Evolutionary conservation across 2,113 vertebrate species (phyloP).

Genomic region (Tachuris rubrigastra): DNA sequence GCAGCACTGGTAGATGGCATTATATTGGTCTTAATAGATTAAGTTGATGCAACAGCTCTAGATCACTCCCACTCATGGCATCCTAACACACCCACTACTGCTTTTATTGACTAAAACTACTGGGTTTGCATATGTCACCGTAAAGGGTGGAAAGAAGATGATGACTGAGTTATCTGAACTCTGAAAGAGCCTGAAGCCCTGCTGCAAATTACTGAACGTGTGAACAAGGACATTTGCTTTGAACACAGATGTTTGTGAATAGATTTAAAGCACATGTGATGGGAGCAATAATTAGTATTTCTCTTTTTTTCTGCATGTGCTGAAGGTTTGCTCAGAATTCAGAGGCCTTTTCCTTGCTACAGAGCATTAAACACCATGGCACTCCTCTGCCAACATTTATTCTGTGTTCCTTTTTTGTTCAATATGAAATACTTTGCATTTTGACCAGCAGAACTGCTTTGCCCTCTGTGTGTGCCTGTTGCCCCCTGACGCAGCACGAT

Average conservation of each 20-base stretch:
- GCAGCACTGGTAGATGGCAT: not conserved
- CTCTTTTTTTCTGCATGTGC: not conserved
- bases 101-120: not conserved
- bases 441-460: constrained; percentile 47
- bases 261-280: not conserved
- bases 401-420: not conserved
- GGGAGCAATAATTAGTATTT: not conserved
- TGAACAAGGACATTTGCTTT: not conserved
- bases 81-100: not conserved
- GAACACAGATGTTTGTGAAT: not conserved
- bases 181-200: not conserved
- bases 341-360: not conserved
- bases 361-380: not conserved
- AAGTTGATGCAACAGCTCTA: not conserved
- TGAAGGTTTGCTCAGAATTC: not conserved
- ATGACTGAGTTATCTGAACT: not conserved
- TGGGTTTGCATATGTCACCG: not conserved
- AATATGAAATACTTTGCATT: constrained; percentile 38
- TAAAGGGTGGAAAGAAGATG: not conserved
- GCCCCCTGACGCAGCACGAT: constrained; percentile 76
- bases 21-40: not conserved
- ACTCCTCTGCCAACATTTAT: not conserved
- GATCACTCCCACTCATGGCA: not conserved
- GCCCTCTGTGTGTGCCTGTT: not conserved
- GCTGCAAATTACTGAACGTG: not conserved